A percentile compares a stretch with the other conserved stretches of the same genome.
Conservation (phyloP, 2,888 invertebrate species). For the Caenorhabditis sp. region DNA sequence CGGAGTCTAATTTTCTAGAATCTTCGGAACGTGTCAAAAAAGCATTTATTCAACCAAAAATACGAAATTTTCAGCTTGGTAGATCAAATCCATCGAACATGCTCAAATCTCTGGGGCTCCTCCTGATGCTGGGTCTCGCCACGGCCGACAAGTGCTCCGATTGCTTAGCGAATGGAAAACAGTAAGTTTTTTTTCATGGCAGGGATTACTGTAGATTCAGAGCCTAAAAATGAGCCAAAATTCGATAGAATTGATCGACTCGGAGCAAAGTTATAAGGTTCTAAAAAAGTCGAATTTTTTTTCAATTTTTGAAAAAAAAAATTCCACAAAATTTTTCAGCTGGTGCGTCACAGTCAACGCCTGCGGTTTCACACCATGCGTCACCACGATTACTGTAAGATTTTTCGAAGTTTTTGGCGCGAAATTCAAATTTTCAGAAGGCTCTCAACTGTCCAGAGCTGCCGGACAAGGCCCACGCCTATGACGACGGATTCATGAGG, state of each 20-base stretch:
- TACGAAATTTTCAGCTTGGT: too few relatives aligned
- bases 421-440: slow-evolving; percentile 34
- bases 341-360: slow-evolving; percentile 55
- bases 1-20: background rate
- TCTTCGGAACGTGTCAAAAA: too few relatives aligned
- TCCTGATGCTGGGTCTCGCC: slow-evolving; percentile 19
- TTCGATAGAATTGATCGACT: background rate
- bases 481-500: slow-evolving; percentile 67
- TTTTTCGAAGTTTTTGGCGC: too few relatives aligned
- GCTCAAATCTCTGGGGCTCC: background rate
- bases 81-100: background rate
- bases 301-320: background rate
- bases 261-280: background rate
- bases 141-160: slow-evolving; percentile 50
- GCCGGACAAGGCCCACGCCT: slow-evolving; percentile 62
- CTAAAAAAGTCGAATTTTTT: too few relatives aligned
- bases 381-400: slow-evolving; percentile 49
- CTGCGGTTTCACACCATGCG: slow-evolving; percentile 55
- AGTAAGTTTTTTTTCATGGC: slow-evolving; percentile 37
- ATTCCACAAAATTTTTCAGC: slow-evolving; percentile 25
- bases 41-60: too few relatives aligned
- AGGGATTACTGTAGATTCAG: background rate
- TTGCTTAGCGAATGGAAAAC: slow-evolving; percentile 50
- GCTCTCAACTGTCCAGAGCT: slow-evolving; percentile 65
- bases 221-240: background rate